These are phyloP conservation scores for Drosophila tani DNA, from an alignment of 1,140 invertebrate species.

Conservation along the genomic window DNA sequence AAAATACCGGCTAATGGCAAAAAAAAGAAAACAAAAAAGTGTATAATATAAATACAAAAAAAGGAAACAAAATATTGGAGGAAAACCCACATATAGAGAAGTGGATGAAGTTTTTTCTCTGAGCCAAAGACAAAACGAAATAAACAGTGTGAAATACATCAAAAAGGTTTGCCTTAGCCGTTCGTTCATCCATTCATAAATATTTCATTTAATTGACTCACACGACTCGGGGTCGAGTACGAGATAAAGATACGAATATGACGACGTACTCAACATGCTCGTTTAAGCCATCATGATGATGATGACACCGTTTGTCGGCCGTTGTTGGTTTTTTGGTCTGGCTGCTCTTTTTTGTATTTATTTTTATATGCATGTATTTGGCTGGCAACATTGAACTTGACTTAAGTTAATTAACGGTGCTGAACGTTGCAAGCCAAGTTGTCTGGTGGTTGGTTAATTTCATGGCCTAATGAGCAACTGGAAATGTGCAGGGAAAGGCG, in stretches of 20 bases:
- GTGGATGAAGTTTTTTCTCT: slow-evolving; percentile 41
- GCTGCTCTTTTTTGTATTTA: slow-evolving; percentile 23
- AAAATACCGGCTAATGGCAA: slow-evolving; percentile 57
- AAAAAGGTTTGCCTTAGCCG: slow-evolving; percentile 36
- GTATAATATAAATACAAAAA: slow-evolving; percentile 10
- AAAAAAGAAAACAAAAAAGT: slow-evolving; percentile 4
- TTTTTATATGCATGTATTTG: slow-evolving; percentile 16
- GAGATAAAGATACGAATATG: slow-evolving; percentile 57
- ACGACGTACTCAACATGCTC: slow-evolving; percentile 53
- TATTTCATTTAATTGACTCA: slow-evolving; percentile 77
- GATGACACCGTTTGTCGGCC: slow-evolving; percentile 62
- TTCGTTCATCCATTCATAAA: slow-evolving; percentile 66
- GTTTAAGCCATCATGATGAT: slow-evolving; percentile 51
- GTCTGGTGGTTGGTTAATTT: slow-evolving; percentile 28
- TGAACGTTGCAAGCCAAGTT: slow-evolving; percentile 37
- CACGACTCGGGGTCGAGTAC: slow-evolving; percentile 57
- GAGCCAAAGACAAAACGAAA: slow-evolving; percentile 27
- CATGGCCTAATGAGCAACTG: slow-evolving; percentile 52
- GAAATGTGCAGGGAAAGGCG: slow-evolving; percentile 17
- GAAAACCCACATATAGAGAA: slow-evolving; percentile 33
- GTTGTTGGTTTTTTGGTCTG: slow-evolving; percentile 29
- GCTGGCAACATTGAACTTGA: slow-evolving; percentile 68
- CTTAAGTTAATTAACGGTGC: slow-evolving; percentile 64
- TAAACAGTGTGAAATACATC: slow-evolving; percentile 30
- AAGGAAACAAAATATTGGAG: slow-evolving; percentile 28